A percentile compares a stretch with the other conserved stretches of the same genome.
Evolutionary conservation across 2,113 vertebrate species (phyloP).

Genomic region (Ictidomys tridecemlineatus): DNA sequence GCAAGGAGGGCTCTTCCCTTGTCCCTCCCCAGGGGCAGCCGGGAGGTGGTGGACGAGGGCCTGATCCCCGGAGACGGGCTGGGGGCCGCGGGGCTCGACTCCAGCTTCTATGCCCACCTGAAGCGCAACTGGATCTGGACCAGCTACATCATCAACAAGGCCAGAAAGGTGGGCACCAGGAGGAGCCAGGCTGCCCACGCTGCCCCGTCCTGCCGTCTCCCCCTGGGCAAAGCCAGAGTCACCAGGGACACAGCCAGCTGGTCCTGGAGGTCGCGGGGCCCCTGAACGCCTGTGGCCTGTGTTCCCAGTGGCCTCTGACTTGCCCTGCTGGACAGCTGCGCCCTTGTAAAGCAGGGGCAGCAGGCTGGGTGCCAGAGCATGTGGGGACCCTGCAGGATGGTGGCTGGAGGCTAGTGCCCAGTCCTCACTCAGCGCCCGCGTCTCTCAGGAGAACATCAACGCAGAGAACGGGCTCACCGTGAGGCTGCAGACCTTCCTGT

Average conservation of each 20-base stretch:
- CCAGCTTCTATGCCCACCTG: conserved; percentile 95
- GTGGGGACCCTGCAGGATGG: accelerated
- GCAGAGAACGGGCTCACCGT: conserved; percentile 85
- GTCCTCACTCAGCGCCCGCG: no score
- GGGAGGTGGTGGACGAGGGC: conserved; percentile 92
- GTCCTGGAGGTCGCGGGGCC: accelerated
- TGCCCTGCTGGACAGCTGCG: not conserved
- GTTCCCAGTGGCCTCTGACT: not conserved
- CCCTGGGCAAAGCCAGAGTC: not conserved
- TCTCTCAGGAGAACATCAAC: conserved; percentile 74
- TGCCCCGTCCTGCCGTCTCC: no score
- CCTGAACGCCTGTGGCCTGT: not conserved
- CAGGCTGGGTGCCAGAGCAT: not conserved
- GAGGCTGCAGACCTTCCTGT: conserved; percentile 94
- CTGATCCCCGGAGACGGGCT: conserved; percentile 93
- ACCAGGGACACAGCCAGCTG: not conserved
- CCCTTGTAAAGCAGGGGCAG: not conserved
- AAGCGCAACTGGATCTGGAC: conserved; percentile 99
- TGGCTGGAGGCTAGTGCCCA: not conserved
- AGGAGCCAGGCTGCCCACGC: no score
- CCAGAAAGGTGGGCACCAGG: conserved; percentile 85
- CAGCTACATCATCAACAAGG: conserved; percentile 91
- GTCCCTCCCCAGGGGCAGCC: conserved; percentile 89
- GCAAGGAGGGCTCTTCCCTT: not conserved
- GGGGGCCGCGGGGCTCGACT: conserved; percentile 96